A percentile compares a stretch with the other conserved stretches of the same genome.
These are phyloP conservation scores for Ormyrus labotus DNA, from an alignment of 2,888 invertebrate species.

Conservation along the genomic window DNA sequence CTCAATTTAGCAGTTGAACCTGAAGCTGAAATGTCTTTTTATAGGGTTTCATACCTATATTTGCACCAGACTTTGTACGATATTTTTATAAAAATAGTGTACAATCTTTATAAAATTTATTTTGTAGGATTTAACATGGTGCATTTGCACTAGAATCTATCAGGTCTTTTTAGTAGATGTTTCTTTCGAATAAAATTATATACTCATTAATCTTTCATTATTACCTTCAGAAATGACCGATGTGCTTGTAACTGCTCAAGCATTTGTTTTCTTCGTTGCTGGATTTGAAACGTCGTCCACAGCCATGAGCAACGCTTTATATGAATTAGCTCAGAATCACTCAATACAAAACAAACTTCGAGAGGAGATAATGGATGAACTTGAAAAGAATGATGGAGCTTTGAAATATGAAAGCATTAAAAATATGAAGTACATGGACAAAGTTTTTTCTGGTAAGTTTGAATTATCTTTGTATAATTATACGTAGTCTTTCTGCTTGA, in stretches of 20 bases:
- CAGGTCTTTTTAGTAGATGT: not conserved
- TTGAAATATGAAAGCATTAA: slow-evolving; percentile 73
- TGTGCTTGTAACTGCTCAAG: slow-evolving; percentile 71
- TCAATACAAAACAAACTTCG: slow-evolving; percentile 72
- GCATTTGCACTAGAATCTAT: not conserved
- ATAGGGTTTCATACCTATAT: no score
- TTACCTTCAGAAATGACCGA: slow-evolving; percentile 68
- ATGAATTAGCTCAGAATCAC: slow-evolving; percentile 74
- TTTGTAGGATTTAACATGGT: not conserved
- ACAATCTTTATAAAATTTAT: not conserved
- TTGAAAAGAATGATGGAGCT: slow-evolving; percentile 66
- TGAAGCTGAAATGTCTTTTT: no score
- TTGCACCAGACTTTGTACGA: no score
- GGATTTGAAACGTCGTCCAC: slow-evolving; percentile 77
- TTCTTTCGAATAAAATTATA: not conserved
- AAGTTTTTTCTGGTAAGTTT: slow-evolving; percentile 63
- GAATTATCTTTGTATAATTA: no score
- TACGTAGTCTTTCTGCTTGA: no score
- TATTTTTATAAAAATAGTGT: no score
- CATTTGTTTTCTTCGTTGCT: slow-evolving; percentile 75
- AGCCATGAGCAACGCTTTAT: slow-evolving; percentile 73
- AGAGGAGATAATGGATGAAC: slow-evolving; percentile 70
- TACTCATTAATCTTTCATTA: no score
- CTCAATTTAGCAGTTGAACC: no score
- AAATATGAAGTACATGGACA: slow-evolving; percentile 74